phyloP scores from a whole-genome alignment of 2,888 invertebrate species.

The Carabus problematicus region DNA sequence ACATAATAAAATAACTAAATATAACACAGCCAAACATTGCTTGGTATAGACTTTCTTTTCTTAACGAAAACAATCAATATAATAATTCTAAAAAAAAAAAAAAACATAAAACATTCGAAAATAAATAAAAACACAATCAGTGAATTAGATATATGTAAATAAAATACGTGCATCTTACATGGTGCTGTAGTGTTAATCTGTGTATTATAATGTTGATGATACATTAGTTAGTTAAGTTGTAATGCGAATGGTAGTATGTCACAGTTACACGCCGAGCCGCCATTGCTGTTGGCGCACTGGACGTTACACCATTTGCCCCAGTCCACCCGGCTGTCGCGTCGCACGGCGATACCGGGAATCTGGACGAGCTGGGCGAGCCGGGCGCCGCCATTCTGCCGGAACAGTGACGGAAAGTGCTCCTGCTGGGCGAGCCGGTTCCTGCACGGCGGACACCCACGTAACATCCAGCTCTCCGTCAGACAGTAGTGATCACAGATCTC shows the following conservation, averaged over 20 bases:
- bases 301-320: constrained; percentile 72
- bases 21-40: too few species aligned
- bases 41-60: too few species aligned
- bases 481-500: constrained; percentile 65
- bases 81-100: constrained; percentile 48
- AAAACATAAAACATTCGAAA: constrained; percentile 42
- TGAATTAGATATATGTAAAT: too few species aligned
- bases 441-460: constrained; percentile 61
- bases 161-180: too few species aligned
- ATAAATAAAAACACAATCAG: constrained; percentile 25
- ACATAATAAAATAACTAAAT: too few species aligned
- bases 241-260: constrained; percentile 69
- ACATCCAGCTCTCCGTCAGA: constrained; percentile 51
- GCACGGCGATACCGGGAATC: constrained; percentile 39
- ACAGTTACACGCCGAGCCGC: constrained; percentile 80
- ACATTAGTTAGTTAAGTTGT: constrained; percentile 15
- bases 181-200: too few species aligned
- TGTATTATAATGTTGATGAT: too few species aligned
- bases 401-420: constrained; percentile 22
- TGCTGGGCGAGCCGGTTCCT: constrained; percentile 54
- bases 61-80: too few species aligned
- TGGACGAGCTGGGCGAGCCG: constrained; percentile 36
- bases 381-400: constrained; percentile 30
- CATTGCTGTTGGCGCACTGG: constrained; percentile 72
- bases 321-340: constrained; percentile 52